Percentiles rank a stretch among this genome's conserved stretches.
These are phyloP conservation scores for Diachasma alloeum DNA, from an alignment of 1,140 invertebrate genomes.

Conservation along the genomic window DNA sequence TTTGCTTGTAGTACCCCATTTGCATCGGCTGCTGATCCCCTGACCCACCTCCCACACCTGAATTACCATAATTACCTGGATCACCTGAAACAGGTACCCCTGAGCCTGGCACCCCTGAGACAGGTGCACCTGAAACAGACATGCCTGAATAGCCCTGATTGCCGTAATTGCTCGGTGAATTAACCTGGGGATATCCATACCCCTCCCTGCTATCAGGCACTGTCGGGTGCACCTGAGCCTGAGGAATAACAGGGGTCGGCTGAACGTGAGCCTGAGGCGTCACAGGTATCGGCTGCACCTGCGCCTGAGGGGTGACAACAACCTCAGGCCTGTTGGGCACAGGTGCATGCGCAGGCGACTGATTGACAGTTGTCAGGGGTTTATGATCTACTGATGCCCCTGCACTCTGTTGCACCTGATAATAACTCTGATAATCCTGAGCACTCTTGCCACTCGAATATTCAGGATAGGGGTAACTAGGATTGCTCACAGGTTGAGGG, in stretches of 20 bases:
- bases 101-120: too few relatives aligned
- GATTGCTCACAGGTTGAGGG: background rate
- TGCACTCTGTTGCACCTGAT: background rate
- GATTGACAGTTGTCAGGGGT: background rate
- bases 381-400: background rate
- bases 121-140: background rate
- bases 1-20: constrained; percentile 29
- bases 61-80: background rate
- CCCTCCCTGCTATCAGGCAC: background rate
- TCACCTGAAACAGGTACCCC: too few relatives aligned
- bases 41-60: background rate
- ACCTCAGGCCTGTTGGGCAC: background rate
- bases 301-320: background rate
- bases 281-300: background rate
- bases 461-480: background rate
- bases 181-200: background rate
- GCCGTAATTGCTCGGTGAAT: background rate
- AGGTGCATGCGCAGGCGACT: background rate
- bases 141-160: background rate
- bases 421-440: background rate
- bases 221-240: background rate
- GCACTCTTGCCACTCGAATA: background rate
- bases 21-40: background rate
- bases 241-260: background rate
- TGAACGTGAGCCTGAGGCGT: background rate